Conservation (phyloP, 2,113 vertebrate species). For the Amia ocellicauda region DNA sequence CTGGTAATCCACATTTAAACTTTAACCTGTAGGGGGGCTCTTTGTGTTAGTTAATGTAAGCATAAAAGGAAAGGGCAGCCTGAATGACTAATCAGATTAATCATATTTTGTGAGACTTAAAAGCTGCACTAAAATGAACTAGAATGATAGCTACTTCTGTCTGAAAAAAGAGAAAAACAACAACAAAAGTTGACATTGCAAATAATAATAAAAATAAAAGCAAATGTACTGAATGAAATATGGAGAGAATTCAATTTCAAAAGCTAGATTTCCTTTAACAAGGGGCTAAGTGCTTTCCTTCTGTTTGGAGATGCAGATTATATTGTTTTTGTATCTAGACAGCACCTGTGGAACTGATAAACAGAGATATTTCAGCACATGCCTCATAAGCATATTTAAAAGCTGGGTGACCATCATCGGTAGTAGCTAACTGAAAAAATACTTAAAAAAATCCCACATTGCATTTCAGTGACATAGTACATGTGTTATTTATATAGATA, state of each 20-base stretch:
- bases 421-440: no score
- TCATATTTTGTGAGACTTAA: constrained; percentile 89
- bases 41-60: constrained; percentile 97
- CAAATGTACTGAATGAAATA: constrained; percentile 44
- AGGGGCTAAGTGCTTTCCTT: no score
- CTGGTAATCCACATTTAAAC: constrained; percentile 99
- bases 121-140: constrained; percentile 82
- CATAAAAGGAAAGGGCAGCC: constrained; percentile 80
- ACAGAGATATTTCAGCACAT: no score
- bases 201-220: no score
- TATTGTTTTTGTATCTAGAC: no score
- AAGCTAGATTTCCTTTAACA: constrained; percentile 47
- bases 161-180: constrained; percentile 43
- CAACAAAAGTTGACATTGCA: constrained; percentile 53
- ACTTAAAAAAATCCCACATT: no score
- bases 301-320: no score
- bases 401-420: no score
- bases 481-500: no score
- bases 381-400: no score
- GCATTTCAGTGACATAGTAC: no score
- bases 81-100: constrained; percentile 97
- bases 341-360: no score
- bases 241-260: constrained; percentile 63
- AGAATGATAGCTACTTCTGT: constrained; percentile 78
- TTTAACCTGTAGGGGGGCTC: constrained; percentile 97